Evolutionary conservation across 2,888 invertebrate genomes (phyloP), one percentile per base, ranked within the genome.

Genomic region (Campoplex capitator): DNA sequence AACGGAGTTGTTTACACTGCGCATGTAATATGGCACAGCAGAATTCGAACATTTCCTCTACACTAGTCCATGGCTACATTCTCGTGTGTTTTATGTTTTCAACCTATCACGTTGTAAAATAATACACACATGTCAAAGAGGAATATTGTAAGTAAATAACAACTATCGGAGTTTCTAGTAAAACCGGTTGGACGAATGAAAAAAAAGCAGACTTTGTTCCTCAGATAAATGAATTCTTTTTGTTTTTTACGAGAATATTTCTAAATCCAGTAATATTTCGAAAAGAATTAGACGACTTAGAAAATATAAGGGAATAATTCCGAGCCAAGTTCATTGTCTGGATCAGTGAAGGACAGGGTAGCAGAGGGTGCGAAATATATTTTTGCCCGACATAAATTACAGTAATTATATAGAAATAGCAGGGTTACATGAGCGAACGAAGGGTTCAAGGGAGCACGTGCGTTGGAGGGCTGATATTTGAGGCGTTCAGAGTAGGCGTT

Each of bases 1-100:
- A 94, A 94, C 93, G 92, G 94, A 94, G 94, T 94, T 94, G 94
- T 94, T 94, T 94, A 94, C 94, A 94, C 93, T 94, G 94, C 94
- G 94, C 94, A 94, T 94, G 94, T 94, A 94, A 94, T 91, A 92
- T 93, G 91, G 90, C 91, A 89, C 85, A 86, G 89, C 89, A 51
- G 78, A 54, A 82, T 78, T 35, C 75, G 48, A 83, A 83, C 76
- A 74, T 11, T 71, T 11, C 67, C 71, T 23, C 45, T 67, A 65
- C n/a, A 23, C 51, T 67, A 51, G 11, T 23, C 35, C 9, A 32
- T 35, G 51, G 42, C 35, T 18, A 42, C 38, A 48, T 18, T 18
- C 2, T 71, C 11, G 9, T 28, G 16, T 8, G 18, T 62, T 7
- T 62, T 32, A 32, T 16, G 6, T 62, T 16, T 45, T 13, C 62